These are phyloP conservation scores for Stratiomys singularior DNA, from an alignment of 2,888 invertebrate species.

Conservation along the genomic window DNA sequence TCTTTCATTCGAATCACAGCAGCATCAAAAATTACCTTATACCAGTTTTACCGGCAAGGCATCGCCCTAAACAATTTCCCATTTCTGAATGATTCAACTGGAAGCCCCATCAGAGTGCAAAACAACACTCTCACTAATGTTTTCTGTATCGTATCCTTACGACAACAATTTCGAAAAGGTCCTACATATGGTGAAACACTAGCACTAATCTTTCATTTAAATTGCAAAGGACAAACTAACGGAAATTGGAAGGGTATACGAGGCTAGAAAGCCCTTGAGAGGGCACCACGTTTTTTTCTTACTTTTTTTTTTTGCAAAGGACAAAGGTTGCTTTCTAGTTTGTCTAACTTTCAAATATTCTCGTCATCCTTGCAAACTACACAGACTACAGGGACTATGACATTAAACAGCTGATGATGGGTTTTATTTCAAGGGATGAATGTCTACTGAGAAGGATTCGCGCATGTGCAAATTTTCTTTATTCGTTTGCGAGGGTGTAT, in stretches of 20 bases:
- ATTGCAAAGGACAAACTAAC: not conserved
- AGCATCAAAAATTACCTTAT: conserved; percentile 47
- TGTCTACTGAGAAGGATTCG: not conserved
- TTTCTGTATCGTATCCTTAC: not conserved
- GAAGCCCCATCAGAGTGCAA: conserved; percentile 50
- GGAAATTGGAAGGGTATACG: not conserved
- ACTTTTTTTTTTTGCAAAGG: conserved; percentile 1
- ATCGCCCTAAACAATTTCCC: conserved; percentile 57
- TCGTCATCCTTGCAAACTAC: conserved; percentile 28
- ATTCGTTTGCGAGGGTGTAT: conserved; percentile 30
- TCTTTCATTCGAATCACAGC: not conserved
- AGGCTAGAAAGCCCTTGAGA: not conserved
- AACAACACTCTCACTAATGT: not conserved
- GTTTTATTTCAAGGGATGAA: conserved; percentile 19
- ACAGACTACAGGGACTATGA: conserved; percentile 40
- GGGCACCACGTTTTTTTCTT: not conserved
- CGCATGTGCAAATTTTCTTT: conserved; percentile 18
- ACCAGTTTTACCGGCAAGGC: conserved; percentile 55
- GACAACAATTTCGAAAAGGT: not conserved
- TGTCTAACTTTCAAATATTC: not conserved
- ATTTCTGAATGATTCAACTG: conserved; percentile 51
- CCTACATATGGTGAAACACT: not conserved
- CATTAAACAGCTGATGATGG: conserved; percentile 49
- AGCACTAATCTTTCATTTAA: not conserved
- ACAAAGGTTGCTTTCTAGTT: not conserved